Conservation (phyloP, 2,888 invertebrate species). For the Drosophila stalkeri region DNA sequence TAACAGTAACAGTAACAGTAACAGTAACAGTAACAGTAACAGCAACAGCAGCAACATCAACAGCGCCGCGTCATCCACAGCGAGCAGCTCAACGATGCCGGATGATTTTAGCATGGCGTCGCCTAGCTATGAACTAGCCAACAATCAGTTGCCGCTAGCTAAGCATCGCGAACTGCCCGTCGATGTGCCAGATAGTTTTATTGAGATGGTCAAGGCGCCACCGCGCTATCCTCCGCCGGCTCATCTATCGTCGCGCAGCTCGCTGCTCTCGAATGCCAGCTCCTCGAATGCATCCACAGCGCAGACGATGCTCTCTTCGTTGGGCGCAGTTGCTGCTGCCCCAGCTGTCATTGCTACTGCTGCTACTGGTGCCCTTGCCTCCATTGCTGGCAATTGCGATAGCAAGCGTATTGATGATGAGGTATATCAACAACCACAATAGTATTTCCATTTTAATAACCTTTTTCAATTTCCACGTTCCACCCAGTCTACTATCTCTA, state of each 20-base stretch:
- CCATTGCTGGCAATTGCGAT: conserved; percentile 30
- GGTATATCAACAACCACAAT: conserved; percentile 52
- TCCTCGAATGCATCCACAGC: conserved; percentile 67
- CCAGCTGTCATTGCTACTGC: conserved; percentile 5
- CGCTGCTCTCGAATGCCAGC: conserved; percentile 80
- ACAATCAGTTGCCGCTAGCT: conserved; percentile 12
- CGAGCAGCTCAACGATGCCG: conserved; percentile 60
- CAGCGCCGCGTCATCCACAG: conserved; percentile 36
- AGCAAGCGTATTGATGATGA: conserved; percentile 51
- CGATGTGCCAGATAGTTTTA: conserved; percentile 95
- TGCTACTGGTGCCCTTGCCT: not conserved
- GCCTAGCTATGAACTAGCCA: conserved; percentile 80
- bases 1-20: conserved; percentile 46
- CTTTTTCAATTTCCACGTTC: not conserved
- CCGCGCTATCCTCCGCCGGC: conserved; percentile 88
- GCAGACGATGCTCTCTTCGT: conserved; percentile 72
- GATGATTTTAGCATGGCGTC: conserved; percentile 81
- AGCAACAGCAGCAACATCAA: conserved; percentile 44
- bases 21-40: conserved; percentile 53
- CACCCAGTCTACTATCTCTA: too few species aligned
- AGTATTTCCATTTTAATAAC: conserved; percentile 14
- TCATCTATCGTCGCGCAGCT: conserved; percentile 83
- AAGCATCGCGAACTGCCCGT: conserved; percentile 90
- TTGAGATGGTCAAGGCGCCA: conserved; percentile 92
- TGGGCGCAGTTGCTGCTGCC: conserved; percentile 19